Percentiles rank a stretch among this genome's conserved stretches.
These are phyloP conservation scores for Halichoeres trimaculatus DNA, from an alignment of 2,113 vertebrate genomes.

Conservation along the genomic window DNA sequence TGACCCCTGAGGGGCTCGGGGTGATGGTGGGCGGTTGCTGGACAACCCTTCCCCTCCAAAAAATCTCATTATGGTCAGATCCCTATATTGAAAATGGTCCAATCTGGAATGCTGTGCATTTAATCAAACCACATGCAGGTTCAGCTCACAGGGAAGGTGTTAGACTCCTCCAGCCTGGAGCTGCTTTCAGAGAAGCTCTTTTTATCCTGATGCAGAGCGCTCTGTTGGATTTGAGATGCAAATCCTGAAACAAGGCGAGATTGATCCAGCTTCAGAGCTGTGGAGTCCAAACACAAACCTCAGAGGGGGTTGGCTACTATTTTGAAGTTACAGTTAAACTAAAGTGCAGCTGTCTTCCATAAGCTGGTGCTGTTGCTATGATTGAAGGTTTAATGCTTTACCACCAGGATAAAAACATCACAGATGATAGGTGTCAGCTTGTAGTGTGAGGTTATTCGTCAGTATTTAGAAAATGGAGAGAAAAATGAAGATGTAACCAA, in stretches of 20 bases:
- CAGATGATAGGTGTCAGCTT: too few relatives aligned
- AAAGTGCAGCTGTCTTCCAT: too few relatives aligned
- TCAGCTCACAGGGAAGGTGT: conserved; percentile 10
- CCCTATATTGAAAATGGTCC: conserved; percentile 52
- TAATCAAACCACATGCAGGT: conserved; percentile 48
- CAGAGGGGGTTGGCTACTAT: too few relatives aligned
- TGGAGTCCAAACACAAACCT: background rate
- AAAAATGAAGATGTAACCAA: too few relatives aligned
- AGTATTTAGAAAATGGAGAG: too few relatives aligned
- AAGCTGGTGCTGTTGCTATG: too few relatives aligned
- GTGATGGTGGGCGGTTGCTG: conserved; percentile 71
- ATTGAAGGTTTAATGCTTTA: too few relatives aligned
- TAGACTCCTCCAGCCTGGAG: background rate
- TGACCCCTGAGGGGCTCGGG: conserved; percentile 71
- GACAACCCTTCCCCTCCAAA: conserved; percentile 48
- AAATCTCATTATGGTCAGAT: conserved; percentile 59
- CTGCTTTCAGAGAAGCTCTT: conserved; percentile 8
- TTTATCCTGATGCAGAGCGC: background rate
- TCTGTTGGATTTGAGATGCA: conserved; percentile 20
- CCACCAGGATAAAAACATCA: too few relatives aligned
- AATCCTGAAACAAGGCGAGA: conserved; percentile 17
- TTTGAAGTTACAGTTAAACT: too few relatives aligned
- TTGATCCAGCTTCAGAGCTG: background rate
- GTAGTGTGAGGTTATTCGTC: too few relatives aligned
- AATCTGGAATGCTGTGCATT: conserved; percentile 54